Evolutionary conservation across 2,888 invertebrate genomes (phyloP).

Genomic region (Entomobrya proxima): DNA sequence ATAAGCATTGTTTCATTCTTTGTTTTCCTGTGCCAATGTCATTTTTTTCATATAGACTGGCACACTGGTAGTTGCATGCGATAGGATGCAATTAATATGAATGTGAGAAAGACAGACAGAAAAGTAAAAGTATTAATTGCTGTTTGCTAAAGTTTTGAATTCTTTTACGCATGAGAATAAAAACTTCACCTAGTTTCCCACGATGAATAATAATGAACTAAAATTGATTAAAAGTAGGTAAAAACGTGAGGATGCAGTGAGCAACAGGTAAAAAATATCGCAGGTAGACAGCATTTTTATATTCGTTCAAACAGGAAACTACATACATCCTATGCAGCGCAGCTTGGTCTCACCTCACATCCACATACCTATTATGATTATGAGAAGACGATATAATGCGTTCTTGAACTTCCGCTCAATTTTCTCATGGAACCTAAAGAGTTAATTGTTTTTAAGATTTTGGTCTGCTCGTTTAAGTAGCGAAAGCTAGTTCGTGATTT

Average conservation of each 20-base stretch:
- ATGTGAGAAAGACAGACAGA: not conserved
- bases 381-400: not conserved
- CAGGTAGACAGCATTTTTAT: too few relatives aligned
- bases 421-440: constrained; percentile 50
- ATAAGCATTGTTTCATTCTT: too few relatives aligned
- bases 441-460: not conserved
- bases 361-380: not conserved
- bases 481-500: too few relatives aligned
- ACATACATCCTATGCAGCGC: not conserved
- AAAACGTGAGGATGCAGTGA: not conserved
- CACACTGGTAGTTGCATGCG: not conserved
- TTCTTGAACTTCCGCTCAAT: constrained; percentile 60
- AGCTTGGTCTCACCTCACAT: not conserved
- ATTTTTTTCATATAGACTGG: not conserved
- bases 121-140: constrained; percentile 11
- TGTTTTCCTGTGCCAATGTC: not conserved
- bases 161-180: not conserved
- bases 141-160: not conserved
- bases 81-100: not conserved
- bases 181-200: constrained; percentile 64
- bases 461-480: too few relatives aligned
- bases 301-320: not conserved
- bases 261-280: too few relatives aligned
- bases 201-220: constrained; percentile 4
- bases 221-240: constrained; percentile 58